phyloP scores from a whole-genome alignment of 1,140 invertebrate species.

The Bombus sylvicola region DNA sequence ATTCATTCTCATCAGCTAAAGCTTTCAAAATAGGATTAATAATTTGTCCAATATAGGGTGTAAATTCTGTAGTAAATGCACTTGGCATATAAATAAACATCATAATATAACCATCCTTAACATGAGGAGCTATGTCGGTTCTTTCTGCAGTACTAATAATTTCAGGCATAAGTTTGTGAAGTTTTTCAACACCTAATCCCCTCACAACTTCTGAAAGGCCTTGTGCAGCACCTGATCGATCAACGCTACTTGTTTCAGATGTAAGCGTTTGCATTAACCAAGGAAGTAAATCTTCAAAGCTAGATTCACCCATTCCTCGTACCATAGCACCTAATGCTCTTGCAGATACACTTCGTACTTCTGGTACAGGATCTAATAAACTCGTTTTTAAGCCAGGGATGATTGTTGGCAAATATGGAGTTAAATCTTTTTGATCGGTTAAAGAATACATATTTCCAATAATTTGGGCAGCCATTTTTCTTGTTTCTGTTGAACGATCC shows the following conservation, averaged over 20 bases:
- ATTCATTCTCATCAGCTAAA: slow-evolving; percentile 99
- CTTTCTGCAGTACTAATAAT: slow-evolving; percentile 98
- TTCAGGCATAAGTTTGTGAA: slow-evolving; percentile 98
- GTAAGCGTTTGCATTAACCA: slow-evolving; percentile 99
- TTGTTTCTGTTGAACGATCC: slow-evolving; percentile 97
- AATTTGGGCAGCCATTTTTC: slow-evolving; percentile 99
- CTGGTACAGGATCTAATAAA: slow-evolving; percentile 98
- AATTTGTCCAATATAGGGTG: slow-evolving; percentile 97
- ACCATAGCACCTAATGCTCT: slow-evolving; percentile 98
- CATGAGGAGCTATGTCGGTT: slow-evolving; percentile 97
- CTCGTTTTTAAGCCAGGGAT: slow-evolving; percentile 98
- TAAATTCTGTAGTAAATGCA: slow-evolving; percentile 97
- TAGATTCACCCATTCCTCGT: slow-evolving; percentile 96
- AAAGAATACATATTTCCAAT: slow-evolving; percentile 99
- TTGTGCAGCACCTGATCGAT: slow-evolving; percentile 98
- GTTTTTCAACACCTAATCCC: slow-evolving; percentile 96
- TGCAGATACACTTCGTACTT: slow-evolving; percentile 96
- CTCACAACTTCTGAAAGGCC: slow-evolving; percentile 97
- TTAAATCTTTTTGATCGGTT: slow-evolving; percentile 98
- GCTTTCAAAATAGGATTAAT: slow-evolving; percentile 99
- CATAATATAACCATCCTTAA: slow-evolving; percentile 99
- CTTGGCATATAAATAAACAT: slow-evolving; percentile 99
- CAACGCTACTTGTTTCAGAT: slow-evolving; percentile 96
- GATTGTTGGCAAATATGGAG: slow-evolving; percentile 97
- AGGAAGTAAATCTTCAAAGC: slow-evolving; percentile 96